These are phyloP conservation scores for Alviniconcha marisindica DNA, from an alignment of 1,140 invertebrate species.

Conservation along the genomic window DNA sequence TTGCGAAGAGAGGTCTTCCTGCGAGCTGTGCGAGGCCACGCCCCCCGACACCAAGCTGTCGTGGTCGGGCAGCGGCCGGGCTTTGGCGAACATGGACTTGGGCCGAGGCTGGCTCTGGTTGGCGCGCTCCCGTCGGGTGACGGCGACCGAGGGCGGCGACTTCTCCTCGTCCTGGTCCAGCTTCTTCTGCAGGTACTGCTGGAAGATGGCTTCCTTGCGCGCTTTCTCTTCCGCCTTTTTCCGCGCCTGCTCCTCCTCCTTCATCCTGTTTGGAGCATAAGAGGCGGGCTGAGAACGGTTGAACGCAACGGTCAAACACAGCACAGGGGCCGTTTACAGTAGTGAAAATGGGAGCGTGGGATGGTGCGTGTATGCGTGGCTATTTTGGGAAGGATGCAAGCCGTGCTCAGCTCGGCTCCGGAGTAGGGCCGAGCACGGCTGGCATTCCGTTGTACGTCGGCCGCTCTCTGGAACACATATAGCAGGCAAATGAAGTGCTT, in stretches of 20 bases:
- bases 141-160: constrained; percentile 24
- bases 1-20: constrained; percentile 48
- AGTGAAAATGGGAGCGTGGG: no score
- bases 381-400: no score
- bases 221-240: constrained; percentile 95
- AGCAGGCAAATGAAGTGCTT: no score
- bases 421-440: no score
- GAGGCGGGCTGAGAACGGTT: not conserved
- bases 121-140: constrained; percentile 31
- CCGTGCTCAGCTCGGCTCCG: no score
- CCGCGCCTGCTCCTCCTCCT: constrained; percentile 88
- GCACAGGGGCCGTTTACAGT: no score
- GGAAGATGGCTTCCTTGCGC: constrained; percentile 90
- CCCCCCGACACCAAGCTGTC: constrained; percentile 13
- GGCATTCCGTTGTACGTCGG: no score
- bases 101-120: constrained; percentile 55
- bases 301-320: no score
- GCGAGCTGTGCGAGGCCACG: constrained; percentile 49
- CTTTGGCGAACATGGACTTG: constrained; percentile 63
- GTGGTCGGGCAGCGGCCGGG: constrained; percentile 29
- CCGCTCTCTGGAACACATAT: no score
- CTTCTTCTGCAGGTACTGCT: constrained; percentile 97
- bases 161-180: constrained; percentile 81
- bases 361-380: no score
- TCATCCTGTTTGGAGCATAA: constrained; percentile 78